These are phyloP conservation scores for Drosophila cracens DNA, from an alignment of 2,888 invertebrate species.

Conservation along the genomic window DNA sequence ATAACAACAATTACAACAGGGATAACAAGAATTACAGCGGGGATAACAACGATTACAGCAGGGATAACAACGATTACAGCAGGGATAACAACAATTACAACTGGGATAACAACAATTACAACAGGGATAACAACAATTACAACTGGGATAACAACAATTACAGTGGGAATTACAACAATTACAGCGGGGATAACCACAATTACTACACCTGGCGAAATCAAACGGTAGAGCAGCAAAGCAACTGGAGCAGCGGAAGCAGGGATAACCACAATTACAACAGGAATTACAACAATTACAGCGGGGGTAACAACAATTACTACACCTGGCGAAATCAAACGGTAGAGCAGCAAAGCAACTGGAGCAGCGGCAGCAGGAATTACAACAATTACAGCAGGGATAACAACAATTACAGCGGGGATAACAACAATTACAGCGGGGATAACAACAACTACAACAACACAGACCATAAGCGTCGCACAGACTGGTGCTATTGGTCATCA, in stretches of 20 bases:
- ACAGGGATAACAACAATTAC: neutral
- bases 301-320: no score
- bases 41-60: neutral
- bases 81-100: neutral
- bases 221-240: no score
- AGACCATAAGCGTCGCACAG: neutral
- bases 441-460: neutral
- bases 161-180: neutral
- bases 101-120: no score
- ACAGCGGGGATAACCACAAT: no score
- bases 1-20: neutral
- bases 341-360: no score
- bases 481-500: neutral
- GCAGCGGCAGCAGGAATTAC: neutral
- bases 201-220: no score
- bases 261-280: no score
- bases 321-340: no score
- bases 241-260: no score
- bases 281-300: neutral
- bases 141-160: neutral
- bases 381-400: neutral
- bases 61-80: neutral
- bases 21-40: neutral
- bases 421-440: neutral
- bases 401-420: neutral